Percentiles rank a stretch among this genome's conserved stretches.
Conservation (phyloP, 1,140 invertebrate genomes). For the Orchestia grillus region DNA sequence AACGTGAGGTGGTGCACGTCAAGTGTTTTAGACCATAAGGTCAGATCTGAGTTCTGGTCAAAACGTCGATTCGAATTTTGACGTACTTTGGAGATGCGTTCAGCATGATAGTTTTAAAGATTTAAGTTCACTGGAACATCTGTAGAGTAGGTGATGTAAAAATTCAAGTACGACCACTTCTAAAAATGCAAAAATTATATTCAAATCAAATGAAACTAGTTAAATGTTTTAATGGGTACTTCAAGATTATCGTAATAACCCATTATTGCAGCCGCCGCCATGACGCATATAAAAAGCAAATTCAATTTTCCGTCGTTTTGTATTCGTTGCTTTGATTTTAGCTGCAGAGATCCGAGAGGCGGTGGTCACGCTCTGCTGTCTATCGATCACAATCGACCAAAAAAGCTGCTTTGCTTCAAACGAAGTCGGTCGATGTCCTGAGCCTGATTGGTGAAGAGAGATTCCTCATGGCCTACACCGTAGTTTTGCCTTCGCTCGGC, state of each 20-base stretch:
- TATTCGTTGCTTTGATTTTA: not conserved
- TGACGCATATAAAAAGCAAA: not conserved
- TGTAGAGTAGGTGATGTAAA: not conserved
- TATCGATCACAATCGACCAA: not conserved
- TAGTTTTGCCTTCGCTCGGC: not conserved
- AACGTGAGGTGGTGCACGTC: no score
- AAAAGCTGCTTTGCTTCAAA: not conserved
- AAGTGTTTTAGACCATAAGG: no score
- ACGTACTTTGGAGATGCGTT: not conserved
- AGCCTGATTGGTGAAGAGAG: conserved; percentile 28
- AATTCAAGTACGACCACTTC: not conserved
- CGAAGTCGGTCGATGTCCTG: not conserved
- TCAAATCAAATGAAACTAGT: not conserved
- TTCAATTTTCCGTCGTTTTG: not conserved
- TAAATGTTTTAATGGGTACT: not conserved
- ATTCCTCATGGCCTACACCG: not conserved
- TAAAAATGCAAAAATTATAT: not conserved
- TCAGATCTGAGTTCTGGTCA: not conserved
- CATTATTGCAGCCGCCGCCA: not conserved
- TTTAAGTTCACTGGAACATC: not conserved
- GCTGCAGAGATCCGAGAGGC: not conserved
- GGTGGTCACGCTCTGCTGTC: not conserved
- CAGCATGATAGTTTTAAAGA: not conserved
- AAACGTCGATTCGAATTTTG: not conserved
- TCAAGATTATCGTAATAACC: not conserved